Evolutionary conservation across 2,113 vertebrate species (phyloP).

Genomic region (Fulica atra): DNA sequence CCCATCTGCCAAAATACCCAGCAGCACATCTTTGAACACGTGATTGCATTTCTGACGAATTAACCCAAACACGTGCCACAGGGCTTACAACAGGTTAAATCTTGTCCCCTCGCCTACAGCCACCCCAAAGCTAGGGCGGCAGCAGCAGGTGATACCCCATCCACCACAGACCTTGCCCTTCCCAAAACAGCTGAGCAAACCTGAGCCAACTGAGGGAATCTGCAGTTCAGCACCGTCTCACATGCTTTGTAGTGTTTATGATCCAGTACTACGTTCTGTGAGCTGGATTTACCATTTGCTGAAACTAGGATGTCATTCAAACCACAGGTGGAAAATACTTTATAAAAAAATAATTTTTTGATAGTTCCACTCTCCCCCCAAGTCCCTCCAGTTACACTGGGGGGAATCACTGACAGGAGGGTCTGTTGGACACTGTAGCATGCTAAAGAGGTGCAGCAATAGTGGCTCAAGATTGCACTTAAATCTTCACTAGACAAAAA

Average conservation of each 20-base stretch:
- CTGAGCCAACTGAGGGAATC: not conserved
- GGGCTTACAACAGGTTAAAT: not conserved
- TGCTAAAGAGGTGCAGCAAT: not conserved
- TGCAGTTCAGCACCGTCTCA: not conserved
- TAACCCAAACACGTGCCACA: not conserved
- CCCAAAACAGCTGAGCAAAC: not conserved
- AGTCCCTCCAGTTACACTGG: not conserved
- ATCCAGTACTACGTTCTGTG: not conserved
- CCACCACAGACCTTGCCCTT: not conserved
- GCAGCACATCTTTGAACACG: not conserved
- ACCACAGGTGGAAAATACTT: not conserved
- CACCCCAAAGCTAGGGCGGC: not conserved
- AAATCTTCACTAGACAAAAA: not conserved
- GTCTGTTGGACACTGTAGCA: fast-evolving
- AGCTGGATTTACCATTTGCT: not conserved
- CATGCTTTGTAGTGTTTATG: not conserved
- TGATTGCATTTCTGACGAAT: not conserved
- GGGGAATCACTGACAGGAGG: not conserved
- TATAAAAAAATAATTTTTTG: not conserved
- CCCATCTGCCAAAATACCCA: not conserved
- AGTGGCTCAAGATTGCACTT: not conserved
- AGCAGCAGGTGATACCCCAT: not conserved
- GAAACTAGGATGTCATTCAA: not conserved
- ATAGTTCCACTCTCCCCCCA: not conserved
- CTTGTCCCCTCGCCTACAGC: not conserved